These are phyloP conservation scores for Drosophila ustulata DNA, from an alignment of 2,888 invertebrate genomes.

Conservation along the genomic window DNA sequence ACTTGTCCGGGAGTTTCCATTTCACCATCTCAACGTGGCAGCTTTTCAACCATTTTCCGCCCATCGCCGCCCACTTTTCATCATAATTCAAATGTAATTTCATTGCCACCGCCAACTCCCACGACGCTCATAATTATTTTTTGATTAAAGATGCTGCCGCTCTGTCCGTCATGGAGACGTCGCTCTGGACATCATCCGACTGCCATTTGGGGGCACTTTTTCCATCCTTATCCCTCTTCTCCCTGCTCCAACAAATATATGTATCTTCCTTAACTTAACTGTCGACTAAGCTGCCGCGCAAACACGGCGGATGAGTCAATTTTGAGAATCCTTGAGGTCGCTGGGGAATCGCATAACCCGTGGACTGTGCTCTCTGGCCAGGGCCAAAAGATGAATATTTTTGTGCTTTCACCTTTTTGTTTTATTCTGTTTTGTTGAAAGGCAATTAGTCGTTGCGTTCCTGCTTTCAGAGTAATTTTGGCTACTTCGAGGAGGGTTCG, in stretches of 20 bases:
- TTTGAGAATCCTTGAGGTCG: slow-evolving; percentile 24
- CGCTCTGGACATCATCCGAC: slow-evolving; percentile 16
- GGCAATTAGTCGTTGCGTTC: slow-evolving; percentile 14
- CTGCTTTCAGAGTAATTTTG: not conserved
- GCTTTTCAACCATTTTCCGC: slow-evolving; percentile 59
- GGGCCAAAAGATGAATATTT: slow-evolving; percentile 4
- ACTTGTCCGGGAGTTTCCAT: slow-evolving; percentile 33
- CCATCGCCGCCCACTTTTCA: slow-evolving; percentile 20
- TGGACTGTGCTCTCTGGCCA: not conserved
- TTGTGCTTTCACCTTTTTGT: slow-evolving; percentile 16
- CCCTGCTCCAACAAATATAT: not conserved
- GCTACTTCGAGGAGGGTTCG: not conserved
- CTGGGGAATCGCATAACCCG: slow-evolving; percentile 13
- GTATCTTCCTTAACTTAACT: slow-evolving; percentile 27
- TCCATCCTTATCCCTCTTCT: not conserved
- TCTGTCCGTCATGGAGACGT: not conserved
- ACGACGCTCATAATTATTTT: slow-evolving; percentile 79
- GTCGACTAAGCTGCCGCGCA: slow-evolving; percentile 19
- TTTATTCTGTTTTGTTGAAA: not conserved
- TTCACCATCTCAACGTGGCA: not conserved
- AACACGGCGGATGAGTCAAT: slow-evolving; percentile 33
- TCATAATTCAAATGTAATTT: slow-evolving; percentile 81
- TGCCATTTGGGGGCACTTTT: slow-evolving; percentile 35
- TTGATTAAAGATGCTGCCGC: slow-evolving; percentile 74
- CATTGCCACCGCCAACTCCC: slow-evolving; percentile 61